A percentile compares a stretch with the other conserved stretches of the same genome.
Evolutionary conservation across 2,797 vertebrate species (phyloP).

Genomic region (Dipus sagitta): DNA sequence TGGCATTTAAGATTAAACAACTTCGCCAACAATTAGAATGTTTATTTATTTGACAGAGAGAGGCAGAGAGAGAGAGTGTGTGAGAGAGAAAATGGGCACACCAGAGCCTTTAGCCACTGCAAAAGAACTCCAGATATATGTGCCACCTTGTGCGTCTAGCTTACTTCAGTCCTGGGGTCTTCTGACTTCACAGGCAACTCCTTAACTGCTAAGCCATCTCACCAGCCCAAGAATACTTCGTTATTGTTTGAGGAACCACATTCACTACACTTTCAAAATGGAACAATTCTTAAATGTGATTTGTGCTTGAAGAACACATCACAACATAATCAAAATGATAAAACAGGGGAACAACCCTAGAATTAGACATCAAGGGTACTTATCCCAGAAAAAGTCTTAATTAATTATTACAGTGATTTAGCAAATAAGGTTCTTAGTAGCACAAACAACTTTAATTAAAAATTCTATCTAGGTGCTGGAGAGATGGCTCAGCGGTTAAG

Average conservation of each 20-base stretch:
- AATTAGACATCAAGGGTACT: not conserved
- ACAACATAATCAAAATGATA: not conserved
- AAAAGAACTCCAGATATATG: too few relatives aligned
- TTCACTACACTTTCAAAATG: constrained; percentile 26
- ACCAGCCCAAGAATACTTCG: not conserved
- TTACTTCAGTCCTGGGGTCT: too few relatives aligned
- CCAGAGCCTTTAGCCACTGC: too few relatives aligned
- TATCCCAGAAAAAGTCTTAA: not conserved
- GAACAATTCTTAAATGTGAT: not conserved
- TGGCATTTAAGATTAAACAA: not conserved
- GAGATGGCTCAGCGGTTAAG: too few relatives aligned
- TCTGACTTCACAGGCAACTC: too few relatives aligned
- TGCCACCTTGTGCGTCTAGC: too few relatives aligned
- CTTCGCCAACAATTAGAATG: not conserved
- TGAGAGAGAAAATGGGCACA: too few relatives aligned
- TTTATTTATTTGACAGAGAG: not conserved
- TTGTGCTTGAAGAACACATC: not conserved
- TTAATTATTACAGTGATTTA: constrained; percentile 2
- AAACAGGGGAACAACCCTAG: not conserved
- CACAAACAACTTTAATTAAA: not conserved
- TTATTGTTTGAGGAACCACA: constrained; percentile 11
- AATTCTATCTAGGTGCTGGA: not conserved
- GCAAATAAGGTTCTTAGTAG: constrained; percentile 5
- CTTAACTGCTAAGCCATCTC: too few relatives aligned
- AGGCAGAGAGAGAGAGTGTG: too few relatives aligned